Evolutionary conservation across 2,888 invertebrate species (phyloP), one percentile per base, ranked within the genome.

Genomic region (Caenorhabditis becei): DNA sequence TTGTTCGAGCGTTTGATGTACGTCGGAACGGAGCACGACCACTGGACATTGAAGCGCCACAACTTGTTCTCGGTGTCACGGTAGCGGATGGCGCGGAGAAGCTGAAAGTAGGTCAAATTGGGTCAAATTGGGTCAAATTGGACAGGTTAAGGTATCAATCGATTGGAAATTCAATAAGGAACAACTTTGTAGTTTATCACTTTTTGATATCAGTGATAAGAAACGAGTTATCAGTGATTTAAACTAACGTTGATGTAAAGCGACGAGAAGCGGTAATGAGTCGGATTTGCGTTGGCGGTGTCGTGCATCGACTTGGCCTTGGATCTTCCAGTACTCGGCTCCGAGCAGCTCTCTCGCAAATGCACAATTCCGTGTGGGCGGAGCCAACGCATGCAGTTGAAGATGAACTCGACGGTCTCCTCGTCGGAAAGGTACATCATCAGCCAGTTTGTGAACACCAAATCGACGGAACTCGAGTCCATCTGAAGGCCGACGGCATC

Each of bases 371-470:
- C 93, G 20, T 91, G 92, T 16, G 92, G 92, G 63, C 91, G 91
- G 37, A 93, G 89, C 93, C 93, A 93, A 37, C 88, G 82, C 32
- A 93, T 89, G 78, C 92, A 91, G 82, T 92, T 92, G 44, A 88
- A 77, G 56, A 93, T 88, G 47, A 93, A 91, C 16, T 90, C 87
- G 44, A 91, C 89, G 2, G 83, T 83, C 86, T 93, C 93, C 23
- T 90, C 89, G 82, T 93, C 93, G 26, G 91, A 91, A 74, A 93
- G 87, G 88, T 93, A 93, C 93, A 93, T 93, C 83, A 93, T 91
- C 61, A 93, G 91, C 93, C 93, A 93, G 89, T 93, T 93, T 83
- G 93, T 93, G 91, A 93, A 93, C 23, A 93, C 92, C 62, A 93
- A 82, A 85, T 93, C 93, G 69, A 91, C 91, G 80, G 93, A 93